These are phyloP conservation scores for Gadopsis bispinosus DNA, from an alignment of 2,797 vertebrate genomes.

Conservation along the genomic window DNA sequence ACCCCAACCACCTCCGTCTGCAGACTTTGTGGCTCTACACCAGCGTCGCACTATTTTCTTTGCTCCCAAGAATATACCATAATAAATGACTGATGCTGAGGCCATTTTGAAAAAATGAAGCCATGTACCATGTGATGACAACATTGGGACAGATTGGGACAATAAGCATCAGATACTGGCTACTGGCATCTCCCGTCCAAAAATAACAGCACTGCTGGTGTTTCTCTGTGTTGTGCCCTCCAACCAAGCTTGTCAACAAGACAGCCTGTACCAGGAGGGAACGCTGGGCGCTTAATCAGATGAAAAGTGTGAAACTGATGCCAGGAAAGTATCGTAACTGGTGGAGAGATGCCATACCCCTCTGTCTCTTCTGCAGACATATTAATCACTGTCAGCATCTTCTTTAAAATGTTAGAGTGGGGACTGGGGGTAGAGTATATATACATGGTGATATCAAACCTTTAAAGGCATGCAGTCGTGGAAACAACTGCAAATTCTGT, in stretches of 20 bases:
- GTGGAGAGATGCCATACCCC: slow-evolving; percentile 8
- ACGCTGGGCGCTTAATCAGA: slow-evolving; percentile 60
- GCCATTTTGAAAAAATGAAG: not conserved
- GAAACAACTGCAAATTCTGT: not conserved
- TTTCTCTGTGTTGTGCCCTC: slow-evolving; percentile 39
- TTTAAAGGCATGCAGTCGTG: not conserved
- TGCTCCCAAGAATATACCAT: not conserved
- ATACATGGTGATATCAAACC: not conserved
- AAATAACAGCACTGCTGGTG: slow-evolving; percentile 38
- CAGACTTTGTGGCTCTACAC: not conserved
- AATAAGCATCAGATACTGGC: slow-evolving; percentile 1
- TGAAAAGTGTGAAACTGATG: slow-evolving; percentile 61
- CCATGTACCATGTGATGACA: too few relatives aligned
- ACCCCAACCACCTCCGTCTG: not conserved
- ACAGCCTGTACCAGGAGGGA: slow-evolving; percentile 43
- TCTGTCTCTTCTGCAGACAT: slow-evolving; percentile 38
- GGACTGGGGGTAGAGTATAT: not conserved
- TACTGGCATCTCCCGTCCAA: slow-evolving; percentile 16
- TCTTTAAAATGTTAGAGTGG: not conserved
- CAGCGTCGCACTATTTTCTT: not conserved
- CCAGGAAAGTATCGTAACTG: slow-evolving; percentile 57
- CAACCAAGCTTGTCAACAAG: slow-evolving; percentile 60
- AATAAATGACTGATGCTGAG: not conserved
- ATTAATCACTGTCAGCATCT: slow-evolving; percentile 53
- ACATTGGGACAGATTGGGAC: not conserved